Base-by-base conservation (phyloP, 2,113 vertebrate species). In the Choloepus hoffmanni region DNA sequence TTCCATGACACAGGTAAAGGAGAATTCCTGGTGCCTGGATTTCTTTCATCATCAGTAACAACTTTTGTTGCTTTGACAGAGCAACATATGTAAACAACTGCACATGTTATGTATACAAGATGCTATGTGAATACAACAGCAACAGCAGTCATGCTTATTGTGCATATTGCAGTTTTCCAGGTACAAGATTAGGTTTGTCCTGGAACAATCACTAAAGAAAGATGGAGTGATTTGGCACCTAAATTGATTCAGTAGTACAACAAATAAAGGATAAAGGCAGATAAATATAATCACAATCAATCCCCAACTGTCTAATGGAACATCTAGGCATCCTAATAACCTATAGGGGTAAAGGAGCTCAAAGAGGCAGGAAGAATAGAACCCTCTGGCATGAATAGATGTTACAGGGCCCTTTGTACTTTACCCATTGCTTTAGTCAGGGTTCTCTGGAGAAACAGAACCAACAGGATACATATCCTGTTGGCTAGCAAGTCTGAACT, bases 11-110 rank as follows among this genome's bases (percentile, higher is more conserved):
- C 91, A 95, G 90, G 85, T 96, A 89, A 98, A 84, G 84, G 78
- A 97, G 55, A 87, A 85, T 15, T 67, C 82, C 33, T 90, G 33
- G 43, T 97, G 62, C 74, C 89, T 98, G 45, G 93, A 97, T 96
- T 95, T 68, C 68, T 95, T 95, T 96, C 92, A 95, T 97, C 94
- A 93, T 96, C 89, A 97, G 95, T 96, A 97, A 92, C 82, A 96
- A 68, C 73, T 90, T 97, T 97, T 95, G 92, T 95, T 98, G 95
- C 94, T 97, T 97, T 98, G 98, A 98, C 97, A 98, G 92, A 96
- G 13, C 91, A 97, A 96, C 96, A 97, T 94, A 94, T 95, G 91
- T 97, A 98, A 98, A 97, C 96, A 98, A 95, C 96, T 98, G 92
- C 60, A 97, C 86, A 82, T 98, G 97, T 97, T 95, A 90, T 78